Base-by-base conservation (phyloP, 2,797 vertebrate species). In the Geotrypetes seraphini region DNA sequence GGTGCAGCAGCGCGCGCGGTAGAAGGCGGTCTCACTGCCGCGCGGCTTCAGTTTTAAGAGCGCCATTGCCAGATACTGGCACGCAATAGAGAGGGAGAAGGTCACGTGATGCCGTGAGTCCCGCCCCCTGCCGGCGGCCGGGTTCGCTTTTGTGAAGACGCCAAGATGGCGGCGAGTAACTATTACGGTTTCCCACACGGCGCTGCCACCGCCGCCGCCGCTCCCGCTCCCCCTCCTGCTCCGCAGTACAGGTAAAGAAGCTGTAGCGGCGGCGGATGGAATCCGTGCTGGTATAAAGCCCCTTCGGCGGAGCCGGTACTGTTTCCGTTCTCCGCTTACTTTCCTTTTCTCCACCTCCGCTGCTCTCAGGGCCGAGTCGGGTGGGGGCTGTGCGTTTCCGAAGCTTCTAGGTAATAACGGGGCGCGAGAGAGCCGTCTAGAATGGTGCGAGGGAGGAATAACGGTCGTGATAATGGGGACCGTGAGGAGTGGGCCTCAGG, bases 111-210 rank as follows among this genome's bases (percentile, higher is more conserved):
- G 11, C 12, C 5, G 12, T 10, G 3, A 49, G 36, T 35, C 38
- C 12, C 16, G 22, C 41, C 31, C 12, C 35, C 10, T 21, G 29
- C 23, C 18, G 32, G 20, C 31, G 15, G 28, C 10, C 19, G 10
- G 10, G 31, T 49, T 29, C 39, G 43, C 48, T 20, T 47, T 44
- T 25, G 44, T 39, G 70, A 70, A 61, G 71, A 71, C 68, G 71
- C 64, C 57, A 87, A 87, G 74, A 91, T 91, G 90, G 87, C 85
- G 75, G 82, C 85, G 45, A 79, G 81, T 51, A 74, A 78, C 64
- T 81, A 69, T 43, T 82, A 71, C 36, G 71, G 81, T 23, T 80
- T 77, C 44, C 69, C 81, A 50, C 76, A 70, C 64, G 83, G 66
- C 42, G 75, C 75, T 72, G n/a, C n/a, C n/a, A n/a, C n/a, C n/a